Evolutionary conservation across 2,113 vertebrate genomes (phyloP).

Genomic region (Thinocorus orbignyianus): DNA sequence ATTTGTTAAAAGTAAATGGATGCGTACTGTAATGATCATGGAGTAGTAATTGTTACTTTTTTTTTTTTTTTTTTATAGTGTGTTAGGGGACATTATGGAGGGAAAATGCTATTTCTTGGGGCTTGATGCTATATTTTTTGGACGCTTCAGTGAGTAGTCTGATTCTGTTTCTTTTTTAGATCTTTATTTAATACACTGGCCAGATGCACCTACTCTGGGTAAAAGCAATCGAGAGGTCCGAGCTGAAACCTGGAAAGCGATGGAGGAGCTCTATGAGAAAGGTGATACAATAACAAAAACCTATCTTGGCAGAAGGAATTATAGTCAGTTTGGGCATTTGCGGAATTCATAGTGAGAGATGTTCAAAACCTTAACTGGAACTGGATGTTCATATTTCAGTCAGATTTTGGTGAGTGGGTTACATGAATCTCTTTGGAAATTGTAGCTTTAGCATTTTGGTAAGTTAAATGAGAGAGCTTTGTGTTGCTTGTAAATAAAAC

Average conservation of each 20-base stretch:
- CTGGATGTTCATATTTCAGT: not conserved
- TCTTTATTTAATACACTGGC: constrained; percentile 84
- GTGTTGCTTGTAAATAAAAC: not conserved
- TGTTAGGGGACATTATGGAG: not conserved
- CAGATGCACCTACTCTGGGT: constrained; percentile 53
- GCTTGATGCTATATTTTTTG: not conserved
- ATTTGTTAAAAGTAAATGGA: not conserved
- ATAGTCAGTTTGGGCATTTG: not conserved
- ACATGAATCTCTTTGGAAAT: not conserved
- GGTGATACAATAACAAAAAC: constrained; percentile 26
- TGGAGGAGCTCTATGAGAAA: constrained; percentile 78
- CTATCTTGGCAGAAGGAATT: not conserved
- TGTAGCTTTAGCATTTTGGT: not conserved
- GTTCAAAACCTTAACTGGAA: not conserved
- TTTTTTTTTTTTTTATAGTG: not conserved
- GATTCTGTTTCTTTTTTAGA: constrained; percentile 69
- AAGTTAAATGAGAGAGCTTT: not conserved
- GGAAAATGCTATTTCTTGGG: not conserved
- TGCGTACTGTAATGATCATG: not conserved
- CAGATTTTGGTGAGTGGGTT: not conserved
- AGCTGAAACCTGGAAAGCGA: constrained; percentile 77
- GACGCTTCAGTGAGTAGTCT: not conserved
- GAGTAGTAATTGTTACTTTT: not conserved
- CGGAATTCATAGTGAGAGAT: not conserved
- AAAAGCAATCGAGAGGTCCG: constrained; percentile 73